Base-by-base conservation (phyloP, 2,888 invertebrate species). In the Proisotoma minuta region DNA sequence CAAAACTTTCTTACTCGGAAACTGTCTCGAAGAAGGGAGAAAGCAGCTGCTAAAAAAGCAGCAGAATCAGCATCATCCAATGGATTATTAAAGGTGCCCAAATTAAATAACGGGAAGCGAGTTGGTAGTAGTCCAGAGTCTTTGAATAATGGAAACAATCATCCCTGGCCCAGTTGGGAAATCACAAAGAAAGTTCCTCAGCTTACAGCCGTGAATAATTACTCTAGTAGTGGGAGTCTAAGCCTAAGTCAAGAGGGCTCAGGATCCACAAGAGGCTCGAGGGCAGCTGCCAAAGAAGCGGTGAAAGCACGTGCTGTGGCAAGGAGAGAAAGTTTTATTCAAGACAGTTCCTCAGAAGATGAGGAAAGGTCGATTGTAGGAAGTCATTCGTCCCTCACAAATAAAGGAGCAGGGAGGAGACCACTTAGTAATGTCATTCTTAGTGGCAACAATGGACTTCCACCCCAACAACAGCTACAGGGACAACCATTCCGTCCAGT, bases 21-120 rank as follows among this genome's bases (percentile, higher is more conserved):
- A n/a, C 70, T 74, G 8, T 74, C 74, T 40, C 69, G 73, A 66
- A 71, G 80, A 74, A 77, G 77, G 61, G 78, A 81, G 70, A 82
- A 83, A 75, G 83, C 66, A 15, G 66, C 65, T 23, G 59, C 61
- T 3, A 66, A 66, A 26, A 68, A 68, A 2, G 29, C 39, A 8
- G 43, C 47, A 48, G 48, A 39, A 12, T n/a, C 22, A 12, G 18
- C 47, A 20, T 15, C 29, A 4, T 43, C 54, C 10, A 63, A 61
- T 53, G 63, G 63, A 12, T 61, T 63, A 43, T 48, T 66, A 1
- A 59, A 59, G 50, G 66, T 66, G 10, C 63, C 66, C n/a, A 50
- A 57, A 27, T 28, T 54, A 20, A 52, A 57, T n/a, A 60, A 63
- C 24, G 60, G 60, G 40, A 47, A 61, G 12, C 26, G 68, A 51